Evolutionary conservation across 2,797 vertebrate genomes (phyloP).

Genomic region (Xenops minutus): DNA sequence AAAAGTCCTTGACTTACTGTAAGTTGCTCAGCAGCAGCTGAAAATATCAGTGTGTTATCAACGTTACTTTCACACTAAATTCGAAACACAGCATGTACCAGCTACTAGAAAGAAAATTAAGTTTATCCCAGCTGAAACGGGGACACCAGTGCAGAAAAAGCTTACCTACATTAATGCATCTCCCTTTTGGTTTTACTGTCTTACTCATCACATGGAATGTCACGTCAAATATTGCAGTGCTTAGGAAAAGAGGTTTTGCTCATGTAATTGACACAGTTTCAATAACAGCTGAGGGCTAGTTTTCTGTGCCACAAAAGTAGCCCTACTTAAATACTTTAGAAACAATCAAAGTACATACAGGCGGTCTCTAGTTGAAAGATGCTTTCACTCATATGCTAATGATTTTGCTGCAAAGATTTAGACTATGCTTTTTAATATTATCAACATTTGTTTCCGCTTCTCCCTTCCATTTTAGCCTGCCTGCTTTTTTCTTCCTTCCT

Average conservation of each 20-base stretch:
- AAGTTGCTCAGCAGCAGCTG: neutral
- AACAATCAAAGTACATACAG: neutral
- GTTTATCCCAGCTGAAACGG: neutral
- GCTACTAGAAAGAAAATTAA: neutral
- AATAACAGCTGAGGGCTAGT: neutral
- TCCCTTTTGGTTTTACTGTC: neutral
- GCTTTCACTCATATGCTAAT: neutral
- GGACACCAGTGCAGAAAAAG: neutral
- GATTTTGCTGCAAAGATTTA: neutral
- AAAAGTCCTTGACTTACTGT: neutral
- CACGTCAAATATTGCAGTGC: neutral
- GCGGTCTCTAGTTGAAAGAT: neutral
- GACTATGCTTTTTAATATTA: neutral
- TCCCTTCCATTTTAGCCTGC: neutral
- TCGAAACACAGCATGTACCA: neutral
- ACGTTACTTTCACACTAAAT: neutral
- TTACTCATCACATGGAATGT: neutral
- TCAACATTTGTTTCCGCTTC: neutral
- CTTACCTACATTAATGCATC: neutral
- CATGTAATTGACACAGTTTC: neutral
- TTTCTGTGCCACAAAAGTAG: neutral
- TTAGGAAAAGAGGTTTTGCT: neutral
- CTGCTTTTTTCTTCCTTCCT: neutral
- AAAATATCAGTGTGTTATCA: neutral
- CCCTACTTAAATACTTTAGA: neutral